Conservation (phyloP, 2,113 vertebrate species). For the Dascyllus trimaculatus region DNA sequence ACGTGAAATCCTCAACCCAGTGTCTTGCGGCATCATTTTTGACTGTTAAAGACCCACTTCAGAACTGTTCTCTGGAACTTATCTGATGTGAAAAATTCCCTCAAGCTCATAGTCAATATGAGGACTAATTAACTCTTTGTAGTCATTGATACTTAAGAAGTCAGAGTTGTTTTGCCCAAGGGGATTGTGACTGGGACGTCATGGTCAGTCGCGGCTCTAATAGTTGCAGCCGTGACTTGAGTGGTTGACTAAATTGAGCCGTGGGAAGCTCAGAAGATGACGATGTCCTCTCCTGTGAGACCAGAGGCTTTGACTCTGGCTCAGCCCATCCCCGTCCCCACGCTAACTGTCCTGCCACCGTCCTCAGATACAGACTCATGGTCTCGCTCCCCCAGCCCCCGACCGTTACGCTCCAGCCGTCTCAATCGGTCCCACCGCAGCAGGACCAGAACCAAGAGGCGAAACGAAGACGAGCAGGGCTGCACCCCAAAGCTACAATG, state of each 20-base stretch:
- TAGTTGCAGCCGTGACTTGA: too few relatives aligned
- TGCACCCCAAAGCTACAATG: conserved; percentile 11
- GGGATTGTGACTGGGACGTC: too few relatives aligned
- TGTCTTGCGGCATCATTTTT: too few relatives aligned
- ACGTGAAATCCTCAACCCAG: too few relatives aligned
- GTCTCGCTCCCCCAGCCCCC: conserved; percentile 83
- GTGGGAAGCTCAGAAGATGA: conserved; percentile 56
- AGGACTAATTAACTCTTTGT: too few relatives aligned
- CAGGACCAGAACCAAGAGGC: conserved; percentile 58
- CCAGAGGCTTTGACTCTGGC: conserved; percentile 50
- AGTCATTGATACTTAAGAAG: too few relatives aligned
- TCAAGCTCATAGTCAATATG: too few relatives aligned
- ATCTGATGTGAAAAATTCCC: not conserved
- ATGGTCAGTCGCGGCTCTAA: too few relatives aligned
- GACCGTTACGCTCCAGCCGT: conserved; percentile 36
- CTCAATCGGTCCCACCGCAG: conserved; percentile 44
- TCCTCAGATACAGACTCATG: conserved; percentile 84
- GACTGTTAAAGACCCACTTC: too few relatives aligned
- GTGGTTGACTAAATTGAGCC: too few relatives aligned
- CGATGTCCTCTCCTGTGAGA: conserved; percentile 60
- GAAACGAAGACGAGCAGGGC: conserved; percentile 40
- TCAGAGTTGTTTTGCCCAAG: too few relatives aligned
- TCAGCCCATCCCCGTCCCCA: conserved; percentile 77
- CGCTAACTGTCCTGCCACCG: conserved; percentile 80
- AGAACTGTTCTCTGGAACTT: not conserved